Evolutionary conservation across 2,888 invertebrate genomes (phyloP).

Genomic region (Hecatera dysodea): DNA sequence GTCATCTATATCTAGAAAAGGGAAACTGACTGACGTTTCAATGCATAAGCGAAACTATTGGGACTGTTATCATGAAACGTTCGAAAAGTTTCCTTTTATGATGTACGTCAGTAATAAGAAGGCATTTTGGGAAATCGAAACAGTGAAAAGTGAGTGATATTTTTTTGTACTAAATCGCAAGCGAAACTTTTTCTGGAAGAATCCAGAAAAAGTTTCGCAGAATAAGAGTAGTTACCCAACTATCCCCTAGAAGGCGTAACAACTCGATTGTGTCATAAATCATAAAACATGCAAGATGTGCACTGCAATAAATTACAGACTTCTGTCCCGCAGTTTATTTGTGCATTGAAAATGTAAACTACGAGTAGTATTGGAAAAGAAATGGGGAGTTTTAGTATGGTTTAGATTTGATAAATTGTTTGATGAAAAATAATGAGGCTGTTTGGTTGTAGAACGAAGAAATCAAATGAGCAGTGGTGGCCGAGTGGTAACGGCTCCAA

Average conservation of each 20-base stretch:
- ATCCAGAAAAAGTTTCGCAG: not conserved
- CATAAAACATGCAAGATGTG: slow-evolving; percentile 57
- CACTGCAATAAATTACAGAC: slow-evolving; percentile 40
- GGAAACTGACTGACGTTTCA: not conserved
- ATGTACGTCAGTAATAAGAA: too few species aligned
- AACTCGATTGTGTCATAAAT: slow-evolving; percentile 51
- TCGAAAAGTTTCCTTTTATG: too few species aligned
- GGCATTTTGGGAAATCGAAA: too few species aligned
- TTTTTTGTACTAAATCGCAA: too few species aligned
- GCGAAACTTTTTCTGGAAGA: too few species aligned
- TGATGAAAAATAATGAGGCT: not conserved
- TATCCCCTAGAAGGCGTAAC: slow-evolving; percentile 29
- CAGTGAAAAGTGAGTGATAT: too few species aligned
- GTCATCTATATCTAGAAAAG: too few species aligned
- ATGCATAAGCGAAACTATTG: too few species aligned
- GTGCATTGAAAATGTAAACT: slow-evolving; percentile 44
- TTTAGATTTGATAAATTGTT: slow-evolving; percentile 5
- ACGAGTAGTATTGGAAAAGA: slow-evolving; percentile 34
- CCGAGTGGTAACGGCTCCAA: too few species aligned
- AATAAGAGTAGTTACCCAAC: slow-evolving; percentile 20
- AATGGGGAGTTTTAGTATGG: not conserved
- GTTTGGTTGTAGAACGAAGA: not conserved
- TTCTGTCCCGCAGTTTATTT: slow-evolving; percentile 23
- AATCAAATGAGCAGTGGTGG: too few species aligned
- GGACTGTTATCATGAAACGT: too few species aligned